A percentile compares a stretch with the other conserved stretches of the same genome.
phyloP scores from a whole-genome alignment of 2,113 vertebrate species.

The Odocoileus virginianus region DNA sequence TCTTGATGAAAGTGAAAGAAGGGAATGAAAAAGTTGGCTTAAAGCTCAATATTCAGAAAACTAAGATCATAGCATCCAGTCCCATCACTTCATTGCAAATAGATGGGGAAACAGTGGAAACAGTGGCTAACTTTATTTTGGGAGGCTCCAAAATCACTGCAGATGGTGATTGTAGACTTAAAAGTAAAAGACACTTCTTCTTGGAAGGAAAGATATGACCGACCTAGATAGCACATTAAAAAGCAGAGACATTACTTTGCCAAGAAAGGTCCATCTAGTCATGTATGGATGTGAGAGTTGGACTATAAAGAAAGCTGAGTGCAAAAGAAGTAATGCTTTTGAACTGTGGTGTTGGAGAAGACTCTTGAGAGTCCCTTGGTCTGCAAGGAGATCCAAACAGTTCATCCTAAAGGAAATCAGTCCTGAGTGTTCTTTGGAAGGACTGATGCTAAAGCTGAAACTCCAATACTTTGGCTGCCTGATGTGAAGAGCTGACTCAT shows the following conservation, averaged over 20 bases:
- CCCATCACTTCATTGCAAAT: neutral
- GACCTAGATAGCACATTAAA: neutral
- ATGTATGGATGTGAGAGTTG: neutral
- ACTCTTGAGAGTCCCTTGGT: neutral
- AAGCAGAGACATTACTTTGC: neutral
- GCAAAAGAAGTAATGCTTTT: neutral
- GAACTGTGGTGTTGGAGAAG: neutral
- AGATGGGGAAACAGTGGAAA: neutral
- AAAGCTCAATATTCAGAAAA: neutral
- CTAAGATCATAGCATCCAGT: accelerated
- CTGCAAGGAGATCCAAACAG: neutral
- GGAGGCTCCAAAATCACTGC: neutral
- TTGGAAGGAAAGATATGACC: neutral
- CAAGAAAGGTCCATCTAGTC: neutral
- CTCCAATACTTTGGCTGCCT: neutral
- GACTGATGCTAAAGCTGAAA: neutral
- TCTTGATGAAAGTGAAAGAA: neutral
- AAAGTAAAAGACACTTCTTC: neutral
- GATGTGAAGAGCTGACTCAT: neutral
- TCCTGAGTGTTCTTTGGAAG: neutral
- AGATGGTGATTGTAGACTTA: neutral
- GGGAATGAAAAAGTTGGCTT: neutral
- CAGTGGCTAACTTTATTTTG: neutral
- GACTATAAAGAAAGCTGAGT: neutral
- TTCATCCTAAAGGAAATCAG: neutral